These are phyloP conservation scores for Hoplostethus atlanticus DNA, from an alignment of 2,797 vertebrate species.

Conservation along the genomic window DNA sequence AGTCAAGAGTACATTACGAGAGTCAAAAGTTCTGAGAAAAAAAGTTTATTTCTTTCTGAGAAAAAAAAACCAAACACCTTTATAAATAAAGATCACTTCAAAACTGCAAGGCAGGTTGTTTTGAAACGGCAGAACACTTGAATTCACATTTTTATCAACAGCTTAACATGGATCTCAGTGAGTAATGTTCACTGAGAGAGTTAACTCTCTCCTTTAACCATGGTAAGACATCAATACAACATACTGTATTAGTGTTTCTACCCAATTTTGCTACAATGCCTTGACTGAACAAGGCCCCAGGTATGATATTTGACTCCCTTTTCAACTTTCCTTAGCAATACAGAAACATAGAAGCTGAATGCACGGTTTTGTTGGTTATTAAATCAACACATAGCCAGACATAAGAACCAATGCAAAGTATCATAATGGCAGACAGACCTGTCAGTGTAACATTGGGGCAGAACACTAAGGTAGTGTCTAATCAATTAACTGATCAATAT, in stretches of 20 bases:
- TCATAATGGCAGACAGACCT: constrained; percentile 30
- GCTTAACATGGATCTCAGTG: constrained; percentile 64
- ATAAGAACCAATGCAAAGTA: constrained; percentile 26
- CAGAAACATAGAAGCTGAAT: constrained; percentile 34
- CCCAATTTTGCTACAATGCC: constrained; percentile 61
- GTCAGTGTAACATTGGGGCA: constrained; percentile 33
- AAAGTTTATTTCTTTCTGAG: constrained; percentile 68
- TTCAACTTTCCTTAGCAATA: constrained; percentile 26
- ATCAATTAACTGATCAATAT: constrained; percentile 51
- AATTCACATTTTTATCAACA: constrained; percentile 84
- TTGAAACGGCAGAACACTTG: constrained; percentile 75
- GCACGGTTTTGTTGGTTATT: constrained; percentile 39
- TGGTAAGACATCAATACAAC: constrained; percentile 63
- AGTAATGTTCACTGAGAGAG: constrained; percentile 32
- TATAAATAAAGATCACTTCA: constrained; percentile 78
- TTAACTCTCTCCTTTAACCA: constrained; percentile 32
- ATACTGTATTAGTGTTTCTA: constrained; percentile 41
- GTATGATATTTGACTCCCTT: constrained; percentile 46
- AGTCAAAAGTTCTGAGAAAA: constrained; percentile 29
- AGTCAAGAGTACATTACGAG: not conserved
- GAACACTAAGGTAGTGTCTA: constrained; percentile 30
- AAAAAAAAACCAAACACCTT: constrained; percentile 50
- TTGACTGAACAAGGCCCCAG: constrained; percentile 6
- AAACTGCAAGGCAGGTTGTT: constrained; percentile 68
- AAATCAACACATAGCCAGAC: constrained; percentile 35